Evolutionary conservation across 2,113 vertebrate genomes (phyloP), one percentile per base, ranked within the genome.

Genomic region (Todiramphus saurophagus): DNA sequence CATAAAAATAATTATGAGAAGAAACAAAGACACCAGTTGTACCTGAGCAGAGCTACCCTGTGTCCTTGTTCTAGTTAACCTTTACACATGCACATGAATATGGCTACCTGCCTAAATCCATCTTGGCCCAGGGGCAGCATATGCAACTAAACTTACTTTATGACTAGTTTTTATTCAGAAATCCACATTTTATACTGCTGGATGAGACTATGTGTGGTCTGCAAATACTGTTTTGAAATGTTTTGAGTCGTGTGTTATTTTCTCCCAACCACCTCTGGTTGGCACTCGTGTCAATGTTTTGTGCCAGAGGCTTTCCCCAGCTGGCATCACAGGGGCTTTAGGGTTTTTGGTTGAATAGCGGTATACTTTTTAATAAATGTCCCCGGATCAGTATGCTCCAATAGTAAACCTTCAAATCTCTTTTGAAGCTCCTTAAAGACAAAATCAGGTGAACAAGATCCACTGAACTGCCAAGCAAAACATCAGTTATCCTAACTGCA

Each of bases 401-500:
- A 4, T 0, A 33, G 13, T 5, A 62, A 56, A 39, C 21, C 23
- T 73, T 35, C 19, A 33, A 7, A 3, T 23, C 21, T 10, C 25
- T 63, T 23, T 51, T 33, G 63, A 76, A 62, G 28, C 48, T 58
- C 10, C 24, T 68, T 39, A 31, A 8, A 55, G 78, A 10, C 23
- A 62, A 64, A 46, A 7, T 7, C 35, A 6, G 44, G 20, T 6
- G 46, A 41, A 12, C 11, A 37, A 51, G 75, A 15, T 30, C 2
- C 0, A 11, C 56, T 33, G 15, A 51, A 3, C 6, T 27, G 37
- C 46, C 6, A 17, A 17, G 15, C 0, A 0, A 28, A 58, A 31
- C 7, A 16, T 3, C 30, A 10, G 5, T 16, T 56, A 33, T 4
- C 41, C 3, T 25, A 33, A 44, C 15, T 30, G n/a, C 2, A 0